Evolutionary conservation across 2,888 invertebrate genomes (phyloP), one percentile per base, ranked within the genome.

Genomic region (Trachelus iudaicus): DNA sequence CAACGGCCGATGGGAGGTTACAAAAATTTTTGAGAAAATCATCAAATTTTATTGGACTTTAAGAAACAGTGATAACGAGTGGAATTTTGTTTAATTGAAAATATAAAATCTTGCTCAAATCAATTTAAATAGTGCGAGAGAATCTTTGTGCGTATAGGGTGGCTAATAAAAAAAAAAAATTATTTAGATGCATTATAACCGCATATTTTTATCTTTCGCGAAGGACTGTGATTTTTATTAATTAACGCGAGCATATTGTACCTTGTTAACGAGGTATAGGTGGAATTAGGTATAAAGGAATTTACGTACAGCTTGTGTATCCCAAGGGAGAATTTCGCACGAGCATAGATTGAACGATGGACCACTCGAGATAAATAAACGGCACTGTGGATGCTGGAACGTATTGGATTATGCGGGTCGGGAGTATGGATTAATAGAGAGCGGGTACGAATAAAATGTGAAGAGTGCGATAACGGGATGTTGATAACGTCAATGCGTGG

Each of bases 301-400:
- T 56, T 23, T 6, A 9, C 2, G 56, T 56, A 15, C 6, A 6
- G 56, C 9, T 71, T 77, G 73, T 31, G 73, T 73, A 69, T 81
- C 78, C 73, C 69, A 13, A 75, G 37, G 69, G 75, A 56, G 40
- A 71, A 79, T 77, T 84, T 82, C 78, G 81, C 83, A 79, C 79
- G 76, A 77, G 78, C 79, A 75, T 81, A 85, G 85, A 87, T 86
- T 85, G 82, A 77, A 83, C 86, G 85, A 85, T 83, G 84, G 84
- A 81, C 79, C 81, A 86, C 87, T 86, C 83, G 84, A 83, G 84
- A 86, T 86, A 85, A 87, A 82, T 85, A 85, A 85, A 84, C 80
- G 83, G n/a, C 75, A 77, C 56, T 73, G 73, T n/a, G 37, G 31
- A 34, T 35, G 33, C 75, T 33, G 76, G 68, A 12, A 23, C 23